Base-by-base conservation (phyloP, 2,113 vertebrate genomes). In the Miniopterus natalensis region DNA sequence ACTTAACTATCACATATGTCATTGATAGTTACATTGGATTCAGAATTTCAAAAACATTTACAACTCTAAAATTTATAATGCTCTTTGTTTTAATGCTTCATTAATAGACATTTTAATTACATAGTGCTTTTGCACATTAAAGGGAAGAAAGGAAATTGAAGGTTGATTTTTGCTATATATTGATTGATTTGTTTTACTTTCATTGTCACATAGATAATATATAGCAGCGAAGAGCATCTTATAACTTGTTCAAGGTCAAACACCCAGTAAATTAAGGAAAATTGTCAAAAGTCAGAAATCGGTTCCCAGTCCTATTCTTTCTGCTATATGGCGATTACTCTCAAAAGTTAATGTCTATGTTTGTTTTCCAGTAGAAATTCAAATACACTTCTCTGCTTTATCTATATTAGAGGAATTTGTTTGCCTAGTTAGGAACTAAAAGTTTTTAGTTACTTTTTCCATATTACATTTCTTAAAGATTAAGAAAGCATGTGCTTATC, bases 361-460 rank as follows among this genome's bases (percentile, higher is more conserved):
- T 80, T 88, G 31, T 84, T 88, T 92, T 86, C 29, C 8, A 70
- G 29, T 5, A 49, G 57, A 81, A 90, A 85, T 63, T 65, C n/a
- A 90, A 75, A 74, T 75, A 36, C 5, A 27, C 20, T 68, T 90
- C 42, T 94, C 2, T 42, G 3, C 65, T 65, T 55, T 36, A 84
- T 57, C n/a, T 81, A 3, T 73, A 11, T 78, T 88, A 29, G 5
- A 65, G 23, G 27, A 7, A 55, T 65, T 45, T 77, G 13, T 57
- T 73, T 95, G 25, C 13, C 14, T 59, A 74, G 4, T 89, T 47
- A 93, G 12, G 45, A 94, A 5, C 57, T 74, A 83, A 78, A 88
- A 79, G 8, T 78, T 29, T 74, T 59, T 71, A 80, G 15, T 1
- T 80, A 31, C 20, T 79, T 15, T 40, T 74, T 71, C 14, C 10